Evolutionary conservation across 2,797 vertebrate genomes (phyloP).

Genomic region (Sebastes ruberrimus): DNA sequence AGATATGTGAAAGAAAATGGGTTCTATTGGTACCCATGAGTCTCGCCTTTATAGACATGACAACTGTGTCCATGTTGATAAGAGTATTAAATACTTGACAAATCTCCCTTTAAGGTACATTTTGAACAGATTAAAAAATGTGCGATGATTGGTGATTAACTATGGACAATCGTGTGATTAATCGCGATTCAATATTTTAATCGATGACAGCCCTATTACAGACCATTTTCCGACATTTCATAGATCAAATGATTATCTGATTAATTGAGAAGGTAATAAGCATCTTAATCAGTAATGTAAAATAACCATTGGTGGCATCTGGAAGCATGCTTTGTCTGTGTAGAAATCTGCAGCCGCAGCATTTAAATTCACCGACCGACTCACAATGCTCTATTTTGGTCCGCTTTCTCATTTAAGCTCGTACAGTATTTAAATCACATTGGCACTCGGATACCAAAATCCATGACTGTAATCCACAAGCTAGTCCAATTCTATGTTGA

Average conservation of each 20-base stretch:
- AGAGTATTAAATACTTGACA: too few relatives aligned
- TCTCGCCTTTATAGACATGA: too few relatives aligned
- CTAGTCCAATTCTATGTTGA: slow-evolving; percentile 38
- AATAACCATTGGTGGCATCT: not conserved
- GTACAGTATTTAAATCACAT: slow-evolving; percentile 37
- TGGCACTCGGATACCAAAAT: slow-evolving; percentile 18
- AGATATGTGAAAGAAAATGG: too few relatives aligned
- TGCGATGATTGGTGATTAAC: too few relatives aligned
- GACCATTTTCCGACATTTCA: not conserved
- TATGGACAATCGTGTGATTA: too few relatives aligned
- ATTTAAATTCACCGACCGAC: slow-evolving; percentile 9
- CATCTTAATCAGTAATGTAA: not conserved
- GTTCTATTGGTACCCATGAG: too few relatives aligned
- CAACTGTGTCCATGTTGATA: too few relatives aligned
- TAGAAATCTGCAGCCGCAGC: not conserved
- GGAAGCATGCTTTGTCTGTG: not conserved
- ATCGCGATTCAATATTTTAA: too few relatives aligned
- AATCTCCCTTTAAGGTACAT: too few relatives aligned
- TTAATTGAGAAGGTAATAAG: not conserved
- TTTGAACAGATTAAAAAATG: too few relatives aligned
- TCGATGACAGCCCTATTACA: too few relatives aligned
- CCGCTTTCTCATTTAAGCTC: slow-evolving; percentile 26
- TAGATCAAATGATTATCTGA: not conserved
- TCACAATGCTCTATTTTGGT: slow-evolving; percentile 27
- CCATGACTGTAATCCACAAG: slow-evolving; percentile 48